phyloP scores from a whole-genome alignment of 2,797 vertebrate genomes.

The Peromyscus eremicus region DNA sequence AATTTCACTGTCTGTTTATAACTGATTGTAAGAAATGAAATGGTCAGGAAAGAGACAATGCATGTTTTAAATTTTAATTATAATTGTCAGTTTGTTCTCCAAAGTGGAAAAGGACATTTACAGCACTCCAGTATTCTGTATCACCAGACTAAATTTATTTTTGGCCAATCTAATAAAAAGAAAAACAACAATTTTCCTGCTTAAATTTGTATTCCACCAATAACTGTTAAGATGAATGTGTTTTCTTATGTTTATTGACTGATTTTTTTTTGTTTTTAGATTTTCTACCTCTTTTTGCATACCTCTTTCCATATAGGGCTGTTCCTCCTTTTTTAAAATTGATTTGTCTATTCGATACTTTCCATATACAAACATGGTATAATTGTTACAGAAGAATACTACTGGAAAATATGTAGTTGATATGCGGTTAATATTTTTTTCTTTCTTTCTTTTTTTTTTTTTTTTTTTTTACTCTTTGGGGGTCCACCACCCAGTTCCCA shows the following conservation, averaged over 20 bases:
- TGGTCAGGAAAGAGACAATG: not conserved
- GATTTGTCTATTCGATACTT: constrained; percentile 1
- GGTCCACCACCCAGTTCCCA: not conserved
- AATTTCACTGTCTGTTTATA: not conserved
- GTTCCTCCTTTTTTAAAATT: constrained; percentile 36
- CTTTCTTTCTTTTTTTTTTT: too few species aligned
- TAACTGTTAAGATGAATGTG: not conserved
- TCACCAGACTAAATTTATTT: constrained; percentile 13
- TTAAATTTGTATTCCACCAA: constrained; percentile 65
- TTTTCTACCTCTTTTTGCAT: constrained; percentile 14
- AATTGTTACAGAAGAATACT: not conserved
- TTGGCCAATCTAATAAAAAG: not conserved
- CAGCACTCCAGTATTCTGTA: not conserved
- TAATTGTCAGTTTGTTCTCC: constrained; percentile 16
- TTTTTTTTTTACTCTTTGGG: not conserved
- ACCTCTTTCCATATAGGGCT: not conserved
- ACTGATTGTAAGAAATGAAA: not conserved
- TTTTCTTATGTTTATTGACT: constrained; percentile 11
- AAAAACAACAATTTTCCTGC: not conserved
- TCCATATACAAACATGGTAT: constrained; percentile 19
- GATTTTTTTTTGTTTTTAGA: not conserved
- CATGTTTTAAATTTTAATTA: constrained; percentile 16
- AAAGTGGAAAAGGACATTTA: not conserved
- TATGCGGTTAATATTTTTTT: too few species aligned
- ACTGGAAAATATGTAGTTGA: not conserved